Evolutionary conservation across 2,797 vertebrate species (phyloP), one percentile per base, ranked within the genome.

Genomic region (Channa striata): DNA sequence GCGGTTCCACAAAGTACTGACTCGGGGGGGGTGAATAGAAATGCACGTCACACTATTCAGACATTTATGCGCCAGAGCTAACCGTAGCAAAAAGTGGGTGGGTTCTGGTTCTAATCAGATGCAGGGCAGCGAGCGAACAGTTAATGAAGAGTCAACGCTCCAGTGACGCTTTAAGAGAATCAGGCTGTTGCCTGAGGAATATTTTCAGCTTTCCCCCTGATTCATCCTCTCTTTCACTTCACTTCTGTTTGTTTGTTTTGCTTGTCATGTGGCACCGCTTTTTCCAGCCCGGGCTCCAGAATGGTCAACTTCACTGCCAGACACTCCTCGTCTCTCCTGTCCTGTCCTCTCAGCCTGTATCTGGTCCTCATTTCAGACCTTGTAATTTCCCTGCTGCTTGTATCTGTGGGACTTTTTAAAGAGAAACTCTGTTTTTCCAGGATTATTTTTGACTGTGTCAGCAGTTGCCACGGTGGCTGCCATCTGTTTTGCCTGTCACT

Each of bases 321-420:
- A 60, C 23, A 3, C 20, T 54, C 8, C 36, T 72, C 61, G 40
- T 47, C 50, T 48, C 30, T 59, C 40, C 50, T 70, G 65, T 68
- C 69, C 64, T 23, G 37, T 12, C 43, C 58, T 65, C 36, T 68
- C 49, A 20, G n/a, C 61, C 11, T 63, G 57, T 91, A 83, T 91
- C 88, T 92, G 87, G 46, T 88, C 85, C 73, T 84, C 71, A 84
- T 92, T 91, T 89, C 59, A 68, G 83, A 83, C 75, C 78, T 64
- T 84, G 64, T 86, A 81, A 90, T 91, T 90, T 85, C 37, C 65
- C 62, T 46, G n/a, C 72, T 64, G 51, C 78, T 63, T 75, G 20
- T 86, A 80, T 87, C 80, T 71, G 62, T 33, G 74, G 77, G 69
- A 69, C 52, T 30, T 76, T 74, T 74, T 59, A 36, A 49, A 66